phyloP scores from a whole-genome alignment of 2,113 vertebrate genomes.

The Myotis davidii region DNA sequence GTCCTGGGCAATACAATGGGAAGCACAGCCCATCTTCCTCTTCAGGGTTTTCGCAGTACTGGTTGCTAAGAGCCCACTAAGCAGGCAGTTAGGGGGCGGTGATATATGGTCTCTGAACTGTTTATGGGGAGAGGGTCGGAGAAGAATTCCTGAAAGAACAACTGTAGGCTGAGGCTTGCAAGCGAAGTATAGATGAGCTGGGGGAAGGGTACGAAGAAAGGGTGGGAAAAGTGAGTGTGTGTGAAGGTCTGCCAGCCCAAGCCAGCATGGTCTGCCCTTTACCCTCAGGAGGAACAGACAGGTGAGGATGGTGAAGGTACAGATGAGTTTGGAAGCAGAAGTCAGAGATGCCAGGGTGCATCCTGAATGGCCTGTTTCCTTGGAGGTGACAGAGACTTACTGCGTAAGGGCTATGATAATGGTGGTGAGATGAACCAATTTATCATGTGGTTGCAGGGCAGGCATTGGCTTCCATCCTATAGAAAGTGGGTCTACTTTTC shows the following conservation, averaged over 20 bases:
- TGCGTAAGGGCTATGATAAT: background rate
- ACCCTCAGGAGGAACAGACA: background rate
- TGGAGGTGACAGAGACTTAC: rapidly evolving
- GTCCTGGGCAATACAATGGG: background rate
- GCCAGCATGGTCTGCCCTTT: background rate
- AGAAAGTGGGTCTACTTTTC: background rate
- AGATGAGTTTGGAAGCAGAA: background rate
- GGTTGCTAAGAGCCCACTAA: background rate
- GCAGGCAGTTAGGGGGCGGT: background rate
- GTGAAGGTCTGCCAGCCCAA: background rate
- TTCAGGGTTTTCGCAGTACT: background rate
- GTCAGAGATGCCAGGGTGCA: background rate
- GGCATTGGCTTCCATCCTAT: background rate
- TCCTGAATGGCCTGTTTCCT: background rate
- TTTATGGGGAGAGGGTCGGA: background rate
- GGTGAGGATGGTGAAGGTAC: background rate
- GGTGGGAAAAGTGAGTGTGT: background rate
- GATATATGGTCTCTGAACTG: background rate
- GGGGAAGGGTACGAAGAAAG: background rate
- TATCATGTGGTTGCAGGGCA: background rate
- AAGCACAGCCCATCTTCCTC: background rate
- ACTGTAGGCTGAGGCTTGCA: background rate
- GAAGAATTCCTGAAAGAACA: background rate
- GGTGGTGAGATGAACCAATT: background rate
- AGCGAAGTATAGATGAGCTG: background rate